Evolutionary conservation across 1,140 invertebrate species (phyloP), one percentile per base, ranked within the genome.

Genomic region (Dendrolimus punctatus): DNA sequence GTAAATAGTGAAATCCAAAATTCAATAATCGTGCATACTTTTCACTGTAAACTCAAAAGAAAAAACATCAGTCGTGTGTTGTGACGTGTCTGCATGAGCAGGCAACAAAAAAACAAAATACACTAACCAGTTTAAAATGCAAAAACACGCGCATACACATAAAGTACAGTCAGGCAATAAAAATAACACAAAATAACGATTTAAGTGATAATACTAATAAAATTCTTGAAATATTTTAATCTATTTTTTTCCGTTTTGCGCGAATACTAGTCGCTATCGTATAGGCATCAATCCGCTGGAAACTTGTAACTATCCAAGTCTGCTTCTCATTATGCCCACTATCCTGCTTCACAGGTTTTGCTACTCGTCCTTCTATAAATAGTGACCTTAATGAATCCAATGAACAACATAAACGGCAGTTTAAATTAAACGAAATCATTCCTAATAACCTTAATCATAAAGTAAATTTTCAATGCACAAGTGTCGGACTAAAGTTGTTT

Each of bases 361-460:
- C 76, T 78, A 77, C 77, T 72, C 62, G 67, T 72, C 69, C 68
- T 67, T 74, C 78, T 84, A 84, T 80, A 78, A 81, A 84, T 84
- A 84, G 73, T 75, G 51, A 46, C 44, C 47, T 56, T 53, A 58
- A 46, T 51, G 41, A 58, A 48, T 10, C 6, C 6, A 9, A n/a
- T 7, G 37, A 6, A 42, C 44, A 64, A 23, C 23, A 23, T 23
- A 23, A 23, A 23, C 23, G 23, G 23, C 23, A 3, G 1, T 23
- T 23, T 23, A 1, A 23, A 23, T 23, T 23, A 23, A 53, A 40
- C 36, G 6, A 74, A 57, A 63, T 49, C 63, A 41, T 46, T 61
- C 62, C 45, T 55, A 45, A 42, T 7, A 23, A 1, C 5, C 39
- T 40, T 41, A 23, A 10, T 39, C 37, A 50, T 50, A 50, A 50